phyloP scores from a whole-genome alignment of 2,797 vertebrate species.

The Brachymystax lenok region DNA sequence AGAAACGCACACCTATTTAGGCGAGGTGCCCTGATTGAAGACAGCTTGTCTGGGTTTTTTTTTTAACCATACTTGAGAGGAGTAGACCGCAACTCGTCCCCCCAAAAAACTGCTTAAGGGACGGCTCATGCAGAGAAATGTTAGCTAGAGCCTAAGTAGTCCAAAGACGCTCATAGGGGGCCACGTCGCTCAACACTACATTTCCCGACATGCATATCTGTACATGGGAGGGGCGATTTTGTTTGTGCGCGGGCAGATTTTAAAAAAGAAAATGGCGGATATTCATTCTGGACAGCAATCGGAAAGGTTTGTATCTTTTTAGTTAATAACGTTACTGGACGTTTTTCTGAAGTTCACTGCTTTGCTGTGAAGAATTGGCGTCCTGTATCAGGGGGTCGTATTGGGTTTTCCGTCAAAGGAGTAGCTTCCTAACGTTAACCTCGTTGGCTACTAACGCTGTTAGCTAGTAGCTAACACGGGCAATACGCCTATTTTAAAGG shows the following conservation, averaged over 20 bases:
- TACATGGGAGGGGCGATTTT: slow-evolving; percentile 20
- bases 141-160: too few species aligned
- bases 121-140: too few species aligned
- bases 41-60: too few species aligned
- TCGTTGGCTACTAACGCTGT: too few species aligned
- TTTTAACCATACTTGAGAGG: too few species aligned
- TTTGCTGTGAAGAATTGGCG: not conserved
- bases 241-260: slow-evolving; percentile 59
- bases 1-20: too few species aligned
- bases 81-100: too few species aligned
- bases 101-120: too few species aligned
- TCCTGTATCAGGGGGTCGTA: not conserved
- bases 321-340: not conserved
- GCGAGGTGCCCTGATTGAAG: too few species aligned
- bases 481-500: too few species aligned
- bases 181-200: slow-evolving; percentile 58
- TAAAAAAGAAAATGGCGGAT: slow-evolving; percentile 80
- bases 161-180: not conserved
- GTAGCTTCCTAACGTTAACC: not conserved
- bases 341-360: not conserved
- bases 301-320: slow-evolving; percentile 46
- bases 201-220: slow-evolving; percentile 63
- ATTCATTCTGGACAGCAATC: slow-evolving; percentile 19
- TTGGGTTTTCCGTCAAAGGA: not conserved
- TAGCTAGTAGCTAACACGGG: too few species aligned